Evolutionary conservation across 2,888 invertebrate genomes (phyloP).

Genomic region (Drosophila infuscata): DNA sequence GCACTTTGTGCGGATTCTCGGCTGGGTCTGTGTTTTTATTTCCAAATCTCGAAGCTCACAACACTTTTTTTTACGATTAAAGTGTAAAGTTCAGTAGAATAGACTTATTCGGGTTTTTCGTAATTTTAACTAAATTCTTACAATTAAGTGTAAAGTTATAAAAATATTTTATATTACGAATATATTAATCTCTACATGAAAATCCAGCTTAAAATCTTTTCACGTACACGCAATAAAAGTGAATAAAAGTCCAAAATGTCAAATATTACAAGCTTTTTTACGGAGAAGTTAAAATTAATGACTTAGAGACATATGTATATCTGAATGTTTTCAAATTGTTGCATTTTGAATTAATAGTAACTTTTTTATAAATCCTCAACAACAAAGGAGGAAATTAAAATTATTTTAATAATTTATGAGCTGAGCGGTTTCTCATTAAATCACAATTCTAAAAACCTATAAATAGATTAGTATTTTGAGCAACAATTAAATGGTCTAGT

Average conservation of each 20-base stretch:
- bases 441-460: background rate
- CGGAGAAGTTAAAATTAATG: background rate
- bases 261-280: background rate
- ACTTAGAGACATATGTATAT: background rate
- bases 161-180: background rate
- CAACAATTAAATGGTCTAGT: slow-evolving; percentile 33
- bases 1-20: background rate
- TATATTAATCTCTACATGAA: rapidly evolving
- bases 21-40: slow-evolving; percentile 20
- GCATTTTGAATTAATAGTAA: background rate
- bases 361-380: background rate
- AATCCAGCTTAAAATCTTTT: background rate
- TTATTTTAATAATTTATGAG: background rate
- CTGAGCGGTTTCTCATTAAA: background rate
- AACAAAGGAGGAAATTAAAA: background rate
- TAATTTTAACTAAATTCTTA: background rate
- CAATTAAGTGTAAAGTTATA: background rate
- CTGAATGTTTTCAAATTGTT: no score
- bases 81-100: background rate
- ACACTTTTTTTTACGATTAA: background rate
- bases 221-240: no score
- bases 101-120: background rate
- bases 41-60: background rate
- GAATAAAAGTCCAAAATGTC: background rate
- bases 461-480: slow-evolving; percentile 30